These are phyloP conservation scores for Trichonephila inaurata DNA, from an alignment of 1,140 invertebrate genomes.

Conservation along the genomic window DNA sequence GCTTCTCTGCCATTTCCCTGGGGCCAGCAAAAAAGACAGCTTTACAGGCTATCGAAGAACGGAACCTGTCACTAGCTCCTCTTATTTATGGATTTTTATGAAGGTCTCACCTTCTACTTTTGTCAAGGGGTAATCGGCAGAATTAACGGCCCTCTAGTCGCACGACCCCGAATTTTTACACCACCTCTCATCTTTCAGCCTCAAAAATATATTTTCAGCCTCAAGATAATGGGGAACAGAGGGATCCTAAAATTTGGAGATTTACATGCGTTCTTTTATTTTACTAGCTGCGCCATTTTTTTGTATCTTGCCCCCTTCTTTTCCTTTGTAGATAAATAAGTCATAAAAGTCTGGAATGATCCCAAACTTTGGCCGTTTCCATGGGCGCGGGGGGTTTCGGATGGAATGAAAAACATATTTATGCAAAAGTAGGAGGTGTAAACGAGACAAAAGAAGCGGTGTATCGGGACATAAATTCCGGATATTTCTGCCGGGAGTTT, in stretches of 20 bases:
- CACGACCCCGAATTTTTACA: slow-evolving; percentile 62
- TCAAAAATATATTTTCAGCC: not conserved
- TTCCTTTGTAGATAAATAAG: not conserved
- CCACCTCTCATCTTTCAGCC: not conserved
- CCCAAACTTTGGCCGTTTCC: slow-evolving; percentile 48
- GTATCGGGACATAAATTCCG: slow-evolving; percentile 25
- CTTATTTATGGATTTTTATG: slow-evolving; percentile 75
- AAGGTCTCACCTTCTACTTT: slow-evolving; percentile 39
- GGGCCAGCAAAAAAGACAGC: slow-evolving; percentile 37
- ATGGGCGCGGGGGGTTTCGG: not conserved
- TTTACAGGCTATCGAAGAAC: slow-evolving; percentile 67
- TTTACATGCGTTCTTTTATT: slow-evolving; percentile 69
- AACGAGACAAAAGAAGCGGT: slow-evolving; percentile 58
- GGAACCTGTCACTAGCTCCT: slow-evolving; percentile 27
- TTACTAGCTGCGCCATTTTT: not conserved
- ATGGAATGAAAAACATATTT: slow-evolving; percentile 55
- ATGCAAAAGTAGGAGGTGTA: slow-evolving; percentile 70
- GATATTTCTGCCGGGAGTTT: slow-evolving; percentile 9
- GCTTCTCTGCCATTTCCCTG: slow-evolving; percentile 16
- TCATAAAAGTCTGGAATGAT: slow-evolving; percentile 59
- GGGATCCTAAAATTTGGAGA: slow-evolving; percentile 73
- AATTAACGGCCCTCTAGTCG: slow-evolving; percentile 59
- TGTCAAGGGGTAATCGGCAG: slow-evolving; percentile 57
- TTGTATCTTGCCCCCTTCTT: not conserved
- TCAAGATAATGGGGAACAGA: slow-evolving; percentile 64